These are phyloP conservation scores for Brachypodius melanocephalos DNA, from an alignment of 2,113 vertebrate species.

Conservation along the genomic window DNA sequence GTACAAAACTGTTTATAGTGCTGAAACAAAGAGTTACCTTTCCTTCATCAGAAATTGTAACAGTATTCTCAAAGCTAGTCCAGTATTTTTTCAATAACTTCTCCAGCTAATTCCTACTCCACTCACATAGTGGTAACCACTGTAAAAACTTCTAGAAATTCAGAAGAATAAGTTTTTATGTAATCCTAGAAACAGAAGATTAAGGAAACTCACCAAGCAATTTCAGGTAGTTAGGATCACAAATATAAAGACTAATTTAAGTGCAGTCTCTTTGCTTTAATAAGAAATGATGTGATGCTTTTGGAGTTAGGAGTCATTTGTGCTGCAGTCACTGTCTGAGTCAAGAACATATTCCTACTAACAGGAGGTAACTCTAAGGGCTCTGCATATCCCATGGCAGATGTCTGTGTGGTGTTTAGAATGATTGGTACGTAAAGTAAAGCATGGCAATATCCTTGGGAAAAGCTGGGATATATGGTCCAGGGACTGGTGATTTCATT, in stretches of 20 bases:
- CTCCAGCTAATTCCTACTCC: not conserved
- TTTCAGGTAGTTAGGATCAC: not conserved
- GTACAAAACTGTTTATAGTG: too few relatives aligned
- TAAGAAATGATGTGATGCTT: not conserved
- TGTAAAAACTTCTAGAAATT: not conserved
- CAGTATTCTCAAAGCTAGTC: not conserved
- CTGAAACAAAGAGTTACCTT: not conserved
- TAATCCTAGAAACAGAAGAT: not conserved
- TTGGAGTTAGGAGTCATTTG: not conserved
- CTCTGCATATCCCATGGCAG: not conserved
- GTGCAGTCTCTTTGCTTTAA: not conserved
- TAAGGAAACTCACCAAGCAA: not conserved
- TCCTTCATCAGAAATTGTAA: not conserved
- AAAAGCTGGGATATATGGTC: not conserved
- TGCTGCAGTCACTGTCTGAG: not conserved
- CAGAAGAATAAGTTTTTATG: not conserved
- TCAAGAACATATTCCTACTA: not conserved
- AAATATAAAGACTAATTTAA: not conserved
- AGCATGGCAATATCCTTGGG: not conserved
- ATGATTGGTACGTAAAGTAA: not conserved
- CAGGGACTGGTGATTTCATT: not conserved
- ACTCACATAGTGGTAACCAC: not conserved
- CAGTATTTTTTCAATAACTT: not conserved
- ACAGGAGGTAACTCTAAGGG: not conserved
- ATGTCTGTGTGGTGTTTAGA: not conserved